phyloP scores from a whole-genome alignment of 2,888 invertebrate species.

The Serripes groenlandicus region DNA sequence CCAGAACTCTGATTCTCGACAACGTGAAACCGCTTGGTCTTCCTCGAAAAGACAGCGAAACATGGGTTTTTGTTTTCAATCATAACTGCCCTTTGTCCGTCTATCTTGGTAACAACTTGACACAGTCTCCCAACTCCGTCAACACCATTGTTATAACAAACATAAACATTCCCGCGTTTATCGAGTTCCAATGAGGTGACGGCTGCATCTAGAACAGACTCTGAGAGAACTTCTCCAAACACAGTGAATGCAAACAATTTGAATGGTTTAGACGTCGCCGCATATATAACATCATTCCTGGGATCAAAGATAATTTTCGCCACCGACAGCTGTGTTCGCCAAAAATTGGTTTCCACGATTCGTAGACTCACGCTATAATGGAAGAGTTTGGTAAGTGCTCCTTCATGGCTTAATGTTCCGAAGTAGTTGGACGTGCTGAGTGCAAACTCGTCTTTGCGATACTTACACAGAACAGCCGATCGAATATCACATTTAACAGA shows the following conservation, averaged over 20 bases:
- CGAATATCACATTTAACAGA: constrained; percentile 53
- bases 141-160: constrained; percentile 21
- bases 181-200: constrained; percentile 42
- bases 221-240: constrained; percentile 52
- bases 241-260: constrained; percentile 47
- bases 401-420: constrained; percentile 50
- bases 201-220: constrained; percentile 32
- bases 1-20: constrained; percentile 28
- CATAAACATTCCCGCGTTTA: constrained; percentile 31
- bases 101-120: constrained; percentile 46
- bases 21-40: constrained; percentile 29
- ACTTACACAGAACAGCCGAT: constrained; percentile 36
- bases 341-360: constrained; percentile 45
- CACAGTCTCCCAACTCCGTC: constrained; percentile 24
- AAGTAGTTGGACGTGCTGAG: constrained; percentile 55
- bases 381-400: constrained; percentile 43
- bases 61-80: constrained; percentile 36
- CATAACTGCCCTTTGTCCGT: constrained; percentile 18
- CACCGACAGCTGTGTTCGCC: constrained; percentile 48
- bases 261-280: constrained; percentile 40
- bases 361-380: constrained; percentile 57
- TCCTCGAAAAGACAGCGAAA: constrained; percentile 31
- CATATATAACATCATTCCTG: constrained; percentile 47
- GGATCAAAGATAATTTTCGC: constrained; percentile 41
- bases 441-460: constrained; percentile 43